Base-by-base conservation (phyloP, 2,888 invertebrate species). In the Galeruca laticollis region DNA sequence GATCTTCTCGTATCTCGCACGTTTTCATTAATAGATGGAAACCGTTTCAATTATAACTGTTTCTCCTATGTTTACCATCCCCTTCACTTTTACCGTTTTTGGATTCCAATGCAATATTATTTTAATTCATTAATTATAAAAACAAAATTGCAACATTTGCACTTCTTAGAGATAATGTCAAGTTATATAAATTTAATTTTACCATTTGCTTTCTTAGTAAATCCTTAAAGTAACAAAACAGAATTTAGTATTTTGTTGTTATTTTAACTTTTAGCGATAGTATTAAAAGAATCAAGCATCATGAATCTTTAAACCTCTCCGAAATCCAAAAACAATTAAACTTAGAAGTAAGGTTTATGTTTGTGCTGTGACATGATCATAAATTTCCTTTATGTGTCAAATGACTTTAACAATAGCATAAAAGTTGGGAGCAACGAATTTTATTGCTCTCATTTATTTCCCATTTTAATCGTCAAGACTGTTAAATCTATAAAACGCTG, bases 391-490 rank as follows among this genome's bases (percentile, higher is more conserved):
- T 59, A 70, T 62, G 60, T 60, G 59, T 70, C 70, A 67, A 59
- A 67, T 68, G 70, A 70, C 70, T 70, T 70, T 70, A 70, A 70
- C 66, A 70, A 70, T 60, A 60, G 69, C 59, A 70, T 70, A 67
- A 67, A 62, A 62, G 11, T 67, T 70, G 52, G 67, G 61, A 67
- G 66, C 60, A 33, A 13, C 21, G 21, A 3, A 47, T 40, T 60
- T 60, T 60, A 60, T 40, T 47, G 26, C 47, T 49, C 60, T 33
- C 60, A 60, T 60, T 60, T 60, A 60, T 49, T 26, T 49, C 60
- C 56, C 47, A 47, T 60, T 43, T 26, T 37, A 49, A 60, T 60
- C 43, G 20, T 37, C 35, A 33, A 59, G 18, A 33, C 31, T 57
- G 43, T 15, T 47, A 31, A 60, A 60, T 47, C 60, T 56, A 56